Conservation (phyloP, 2,113 vertebrate genomes). For the Calyptommatus sinebrachiatus region DNA sequence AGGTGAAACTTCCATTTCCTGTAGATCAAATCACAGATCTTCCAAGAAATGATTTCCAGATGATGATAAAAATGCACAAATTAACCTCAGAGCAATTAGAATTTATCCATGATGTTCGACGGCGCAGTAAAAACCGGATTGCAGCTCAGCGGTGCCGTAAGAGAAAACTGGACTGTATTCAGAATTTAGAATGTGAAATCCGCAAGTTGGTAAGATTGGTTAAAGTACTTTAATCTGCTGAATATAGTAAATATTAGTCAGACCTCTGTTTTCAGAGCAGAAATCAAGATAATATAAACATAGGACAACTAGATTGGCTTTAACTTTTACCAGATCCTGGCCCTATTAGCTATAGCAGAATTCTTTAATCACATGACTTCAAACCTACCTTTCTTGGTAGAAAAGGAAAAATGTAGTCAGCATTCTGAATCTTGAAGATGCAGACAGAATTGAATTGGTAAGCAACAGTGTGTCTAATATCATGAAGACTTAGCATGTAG, state of each 20-base stretch:
- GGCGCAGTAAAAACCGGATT: slow-evolving; percentile 98
- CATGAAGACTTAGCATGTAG: too few species aligned
- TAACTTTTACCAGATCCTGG: not conserved
- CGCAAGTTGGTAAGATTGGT: slow-evolving; percentile 84
- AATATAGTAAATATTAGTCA: not conserved
- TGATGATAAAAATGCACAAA: slow-evolving; percentile 99
- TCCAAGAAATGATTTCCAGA: slow-evolving; percentile 99
- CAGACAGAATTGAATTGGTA: not conserved
- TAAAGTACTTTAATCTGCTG: not conserved
- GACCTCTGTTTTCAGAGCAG: not conserved
- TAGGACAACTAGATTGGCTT: not conserved
- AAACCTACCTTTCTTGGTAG: not conserved
- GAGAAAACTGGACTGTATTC: slow-evolving; percentile 97
- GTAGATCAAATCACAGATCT: slow-evolving; percentile 99
- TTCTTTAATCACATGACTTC: not conserved
- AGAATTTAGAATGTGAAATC: slow-evolving; percentile 98
- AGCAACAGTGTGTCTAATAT: too few species aligned
- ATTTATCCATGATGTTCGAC: slow-evolving; percentile 94
- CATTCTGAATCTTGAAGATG: not conserved
- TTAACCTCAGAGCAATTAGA: slow-evolving; percentile 97
- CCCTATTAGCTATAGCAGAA: not conserved
- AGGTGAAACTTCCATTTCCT: slow-evolving; percentile 99
- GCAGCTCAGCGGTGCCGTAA: slow-evolving; percentile 98
- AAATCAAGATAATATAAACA: not conserved
- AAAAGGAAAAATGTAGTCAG: not conserved